These are phyloP conservation scores for Caenorhabditis sinica DNA, from an alignment of 2,888 invertebrate genomes.

Conservation along the genomic window DNA sequence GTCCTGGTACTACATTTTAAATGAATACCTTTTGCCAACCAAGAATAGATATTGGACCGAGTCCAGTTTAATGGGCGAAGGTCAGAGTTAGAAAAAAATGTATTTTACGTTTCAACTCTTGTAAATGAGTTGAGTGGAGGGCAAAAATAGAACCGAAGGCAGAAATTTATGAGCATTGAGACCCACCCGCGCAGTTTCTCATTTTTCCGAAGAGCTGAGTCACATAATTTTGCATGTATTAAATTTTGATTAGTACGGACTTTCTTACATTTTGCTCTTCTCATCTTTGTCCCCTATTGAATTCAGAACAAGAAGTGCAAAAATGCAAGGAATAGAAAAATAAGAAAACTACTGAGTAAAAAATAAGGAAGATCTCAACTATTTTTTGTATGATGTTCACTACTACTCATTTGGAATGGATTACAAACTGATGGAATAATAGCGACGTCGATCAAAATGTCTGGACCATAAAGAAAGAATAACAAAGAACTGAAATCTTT, in stretches of 20 bases:
- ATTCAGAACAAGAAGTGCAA: slow-evolving; percentile 4
- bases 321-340: not conserved
- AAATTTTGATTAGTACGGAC: slow-evolving; percentile 48
- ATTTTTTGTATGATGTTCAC: slow-evolving; percentile 7
- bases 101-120: slow-evolving; percentile 29
- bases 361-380: not conserved
- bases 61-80: not conserved
- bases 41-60: not conserved
- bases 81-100: not conserved
- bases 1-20: slow-evolving; percentile 39
- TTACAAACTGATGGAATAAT: slow-evolving; percentile 38
- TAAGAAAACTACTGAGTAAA: not conserved
- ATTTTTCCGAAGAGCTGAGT: slow-evolving; percentile 20
- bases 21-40: not conserved
- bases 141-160: slow-evolving; percentile 40
- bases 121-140: slow-evolving; percentile 9
- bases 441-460: slow-evolving; percentile 36
- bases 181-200: slow-evolving; percentile 42
- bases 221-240: slow-evolving; percentile 57
- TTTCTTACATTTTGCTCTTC: slow-evolving; percentile 4
- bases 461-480: not conserved
- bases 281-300: not conserved
- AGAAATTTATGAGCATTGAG: slow-evolving; percentile 20
- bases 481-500: not conserved
- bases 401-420: slow-evolving; percentile 32